phyloP scores from a whole-genome alignment of 2,113 vertebrate species.

The Aphelocoma coerulescens region DNA sequence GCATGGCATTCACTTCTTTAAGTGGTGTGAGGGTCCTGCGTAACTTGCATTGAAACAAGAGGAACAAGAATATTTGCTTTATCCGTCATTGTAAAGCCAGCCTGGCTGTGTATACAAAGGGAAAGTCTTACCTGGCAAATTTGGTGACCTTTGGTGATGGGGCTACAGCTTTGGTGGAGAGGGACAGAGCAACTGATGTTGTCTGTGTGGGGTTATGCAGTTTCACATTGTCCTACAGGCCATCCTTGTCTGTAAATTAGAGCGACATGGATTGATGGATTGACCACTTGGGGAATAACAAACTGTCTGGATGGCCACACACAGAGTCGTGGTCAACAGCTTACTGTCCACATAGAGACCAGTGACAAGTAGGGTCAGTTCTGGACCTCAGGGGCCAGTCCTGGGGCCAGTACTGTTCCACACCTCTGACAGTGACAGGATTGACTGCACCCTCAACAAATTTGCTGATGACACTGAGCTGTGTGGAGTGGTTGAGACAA shows the following conservation, averaged over 20 bases:
- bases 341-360: background rate
- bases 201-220: accelerated
- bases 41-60: background rate
- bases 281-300: no score
- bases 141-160: background rate
- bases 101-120: background rate
- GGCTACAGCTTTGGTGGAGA: background rate
- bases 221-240: background rate
- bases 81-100: background rate
- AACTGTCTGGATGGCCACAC: background rate
- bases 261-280: background rate
- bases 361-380: background rate
- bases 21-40: background rate
- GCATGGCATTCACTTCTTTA: background rate
- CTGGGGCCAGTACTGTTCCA: accelerated
- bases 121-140: background rate
- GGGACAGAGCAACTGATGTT: background rate
- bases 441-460: background rate
- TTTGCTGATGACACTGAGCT: background rate
- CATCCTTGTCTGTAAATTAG: background rate
- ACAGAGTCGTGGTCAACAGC: background rate
- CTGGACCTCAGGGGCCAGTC: background rate
- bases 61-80: background rate
- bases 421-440: background rate
- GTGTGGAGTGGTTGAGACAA: background rate